Conservation (phyloP, 2,797 vertebrate genomes). For the Channallabes apus region DNA sequence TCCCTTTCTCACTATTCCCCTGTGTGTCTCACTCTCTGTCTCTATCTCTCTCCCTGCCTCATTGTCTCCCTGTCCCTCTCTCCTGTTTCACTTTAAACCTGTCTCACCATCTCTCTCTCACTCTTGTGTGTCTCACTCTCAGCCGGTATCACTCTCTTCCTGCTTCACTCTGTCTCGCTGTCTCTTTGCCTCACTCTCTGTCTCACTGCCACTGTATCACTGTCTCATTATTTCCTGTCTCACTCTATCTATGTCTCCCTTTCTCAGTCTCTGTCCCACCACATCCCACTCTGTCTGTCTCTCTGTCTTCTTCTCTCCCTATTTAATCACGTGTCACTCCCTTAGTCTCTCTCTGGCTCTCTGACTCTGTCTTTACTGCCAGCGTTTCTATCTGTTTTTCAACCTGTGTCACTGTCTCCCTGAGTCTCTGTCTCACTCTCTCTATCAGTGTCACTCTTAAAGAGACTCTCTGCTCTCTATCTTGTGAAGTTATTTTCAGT, state of each 20-base stretch:
- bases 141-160: background rate
- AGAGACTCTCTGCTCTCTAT: background rate
- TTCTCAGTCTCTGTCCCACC: background rate
- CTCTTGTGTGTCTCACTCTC: background rate
- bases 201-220: background rate
- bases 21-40: background rate
- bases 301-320: too few relatives aligned
- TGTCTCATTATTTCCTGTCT: background rate
- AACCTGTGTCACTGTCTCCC: background rate
- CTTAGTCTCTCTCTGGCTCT: background rate
- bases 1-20: background rate
- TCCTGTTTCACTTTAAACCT: background rate
- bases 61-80: background rate
- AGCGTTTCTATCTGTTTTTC: background rate
- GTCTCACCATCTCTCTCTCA: background rate
- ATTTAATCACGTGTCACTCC: too few relatives aligned
- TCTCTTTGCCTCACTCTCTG: background rate
- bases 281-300: background rate
- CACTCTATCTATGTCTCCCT: background rate
- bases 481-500: conserved; percentile 20
- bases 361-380: background rate
- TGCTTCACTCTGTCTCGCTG: too few relatives aligned
- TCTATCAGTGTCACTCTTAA: background rate
- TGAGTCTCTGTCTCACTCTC: background rate
- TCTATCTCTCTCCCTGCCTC: background rate